These are phyloP conservation scores for Arctopsyche grandis DNA, from an alignment of 1,140 invertebrate species.

Conservation along the genomic window DNA sequence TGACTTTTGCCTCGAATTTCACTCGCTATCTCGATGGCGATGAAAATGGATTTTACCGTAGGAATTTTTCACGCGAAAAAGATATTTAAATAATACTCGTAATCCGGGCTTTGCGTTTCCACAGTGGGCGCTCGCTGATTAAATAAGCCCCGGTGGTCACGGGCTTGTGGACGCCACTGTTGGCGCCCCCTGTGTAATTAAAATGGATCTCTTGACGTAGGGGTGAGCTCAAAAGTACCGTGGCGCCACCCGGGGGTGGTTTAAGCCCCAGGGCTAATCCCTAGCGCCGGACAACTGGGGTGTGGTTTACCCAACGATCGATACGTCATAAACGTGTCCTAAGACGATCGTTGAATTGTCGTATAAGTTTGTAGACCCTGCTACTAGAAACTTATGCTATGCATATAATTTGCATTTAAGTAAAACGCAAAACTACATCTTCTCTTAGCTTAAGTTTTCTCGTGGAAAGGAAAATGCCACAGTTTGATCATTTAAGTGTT, in stretches of 20 bases:
- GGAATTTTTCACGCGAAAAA: constrained; percentile 5
- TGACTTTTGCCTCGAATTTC: too few species aligned
- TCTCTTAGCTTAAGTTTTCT: too few species aligned
- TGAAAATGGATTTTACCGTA: neutral
- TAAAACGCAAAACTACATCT: too few species aligned
- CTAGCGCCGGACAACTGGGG: neutral
- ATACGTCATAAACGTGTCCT: neutral
- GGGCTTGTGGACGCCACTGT: neutral
- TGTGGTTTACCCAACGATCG: constrained; percentile 2
- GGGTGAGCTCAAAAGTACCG: neutral
- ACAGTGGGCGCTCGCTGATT: neutral
- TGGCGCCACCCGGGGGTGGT: neutral
- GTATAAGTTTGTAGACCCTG: too few species aligned
- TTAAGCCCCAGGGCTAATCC: neutral
- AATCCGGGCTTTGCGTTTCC: constrained; percentile 1
- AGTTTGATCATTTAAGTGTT: too few species aligned
- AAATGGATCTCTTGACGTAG: neutral
- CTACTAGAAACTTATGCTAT: too few species aligned
- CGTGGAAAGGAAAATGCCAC: too few species aligned
- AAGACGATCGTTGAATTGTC: neutral
- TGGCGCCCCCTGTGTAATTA: constrained; percentile 1
- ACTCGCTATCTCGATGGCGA: neutral
- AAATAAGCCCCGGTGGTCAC: neutral
- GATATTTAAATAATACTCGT: constrained; percentile 21
- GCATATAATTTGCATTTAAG: too few species aligned